phyloP scores from a whole-genome alignment of 2,888 invertebrate species.

The Standfussiana lucernea region DNA sequence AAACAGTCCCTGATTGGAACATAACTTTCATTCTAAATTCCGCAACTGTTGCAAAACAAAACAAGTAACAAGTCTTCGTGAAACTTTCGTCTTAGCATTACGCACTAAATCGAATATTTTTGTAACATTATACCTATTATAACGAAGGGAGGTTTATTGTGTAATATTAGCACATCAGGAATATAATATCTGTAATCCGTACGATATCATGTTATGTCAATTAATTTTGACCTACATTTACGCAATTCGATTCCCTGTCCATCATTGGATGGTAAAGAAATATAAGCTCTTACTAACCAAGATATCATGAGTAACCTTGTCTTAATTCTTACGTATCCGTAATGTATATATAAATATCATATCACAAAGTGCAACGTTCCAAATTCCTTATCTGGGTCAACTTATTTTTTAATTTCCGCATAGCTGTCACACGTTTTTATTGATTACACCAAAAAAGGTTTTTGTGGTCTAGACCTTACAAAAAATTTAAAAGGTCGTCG shows the following conservation, averaged over 20 bases:
- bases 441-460: slow-evolving; percentile 46
- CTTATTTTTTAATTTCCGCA: slow-evolving; percentile 43
- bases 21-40: slow-evolving; percentile 38
- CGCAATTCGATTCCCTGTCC: slow-evolving; percentile 44
- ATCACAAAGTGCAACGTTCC: slow-evolving; percentile 9
- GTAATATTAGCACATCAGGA: slow-evolving; percentile 44
- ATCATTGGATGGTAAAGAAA: slow-evolving; percentile 37
- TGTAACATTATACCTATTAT: slow-evolving; percentile 41
- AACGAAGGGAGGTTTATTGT: slow-evolving; percentile 44
- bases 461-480: slow-evolving; percentile 42
- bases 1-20: slow-evolving; percentile 36
- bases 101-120: slow-evolving; percentile 50
- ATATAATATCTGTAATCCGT: slow-evolving; percentile 49
- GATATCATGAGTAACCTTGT: slow-evolving; percentile 44
- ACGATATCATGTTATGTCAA: slow-evolving; percentile 61
- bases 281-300: slow-evolving; percentile 10
- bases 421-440: slow-evolving; percentile 49
- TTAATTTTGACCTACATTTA: slow-evolving; percentile 63
- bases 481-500: slow-evolving; percentile 46
- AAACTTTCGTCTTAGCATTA: slow-evolving; percentile 47
- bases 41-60: slow-evolving; percentile 47
- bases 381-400: slow-evolving; percentile 29
- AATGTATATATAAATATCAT: slow-evolving; percentile 15
- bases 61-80: slow-evolving; percentile 21
- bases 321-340: slow-evolving; percentile 27